Conservation (phyloP, 2,113 vertebrate genomes). For the Murina feae region DNA sequence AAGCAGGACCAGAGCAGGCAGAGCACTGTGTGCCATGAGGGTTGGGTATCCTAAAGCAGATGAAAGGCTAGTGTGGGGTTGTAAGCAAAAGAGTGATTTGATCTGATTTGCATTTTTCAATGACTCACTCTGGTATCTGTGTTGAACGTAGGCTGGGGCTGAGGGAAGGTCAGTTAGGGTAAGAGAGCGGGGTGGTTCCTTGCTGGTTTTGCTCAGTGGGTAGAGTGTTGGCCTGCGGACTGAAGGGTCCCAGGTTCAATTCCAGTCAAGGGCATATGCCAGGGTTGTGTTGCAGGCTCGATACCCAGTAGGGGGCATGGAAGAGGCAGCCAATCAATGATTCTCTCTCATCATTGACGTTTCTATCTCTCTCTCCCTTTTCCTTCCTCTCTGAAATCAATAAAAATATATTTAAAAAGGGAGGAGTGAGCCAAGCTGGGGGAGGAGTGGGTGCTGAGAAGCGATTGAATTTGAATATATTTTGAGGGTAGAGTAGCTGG, state of each 20-base stretch:
- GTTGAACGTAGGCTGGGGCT: not conserved
- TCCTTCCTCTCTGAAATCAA: too few species aligned
- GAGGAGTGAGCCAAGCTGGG: not conserved
- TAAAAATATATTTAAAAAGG: too few species aligned
- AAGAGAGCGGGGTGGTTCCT: not conserved
- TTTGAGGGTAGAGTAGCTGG: not conserved
- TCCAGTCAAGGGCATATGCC: too few species aligned
- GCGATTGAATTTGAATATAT: not conserved
- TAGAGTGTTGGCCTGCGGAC: too few species aligned
- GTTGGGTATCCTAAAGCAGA: not conserved
- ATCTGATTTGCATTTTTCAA: slow-evolving; percentile 39
- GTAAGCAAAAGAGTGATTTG: not conserved
- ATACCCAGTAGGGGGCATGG: too few species aligned
- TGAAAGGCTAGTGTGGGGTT: not conserved
- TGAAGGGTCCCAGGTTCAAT: too few species aligned
- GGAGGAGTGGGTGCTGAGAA: not conserved
- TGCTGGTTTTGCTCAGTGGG: too few species aligned
- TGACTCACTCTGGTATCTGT: slow-evolving; percentile 1
- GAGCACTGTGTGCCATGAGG: not conserved
- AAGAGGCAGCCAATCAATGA: too few species aligned
- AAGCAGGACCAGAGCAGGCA: not conserved
- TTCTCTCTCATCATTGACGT: too few species aligned
- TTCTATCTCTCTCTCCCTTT: too few species aligned
- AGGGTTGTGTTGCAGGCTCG: too few species aligned
- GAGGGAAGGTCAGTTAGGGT: not conserved